Conservation (phyloP, 2,113 vertebrate species). For the Xiphophorus couchianus region DNA sequence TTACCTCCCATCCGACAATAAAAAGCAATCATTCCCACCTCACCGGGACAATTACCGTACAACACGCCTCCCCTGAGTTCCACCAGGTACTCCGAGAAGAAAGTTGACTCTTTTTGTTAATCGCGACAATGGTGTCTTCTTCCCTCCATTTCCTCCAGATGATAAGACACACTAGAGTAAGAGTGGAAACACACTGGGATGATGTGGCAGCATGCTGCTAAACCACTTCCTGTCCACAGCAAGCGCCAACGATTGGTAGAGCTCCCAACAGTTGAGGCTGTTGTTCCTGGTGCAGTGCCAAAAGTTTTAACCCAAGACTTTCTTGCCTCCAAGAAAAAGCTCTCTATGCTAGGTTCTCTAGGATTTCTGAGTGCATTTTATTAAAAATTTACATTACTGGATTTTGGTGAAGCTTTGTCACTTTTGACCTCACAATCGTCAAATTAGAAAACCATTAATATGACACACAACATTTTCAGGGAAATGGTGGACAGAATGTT, state of each 20-base stretch:
- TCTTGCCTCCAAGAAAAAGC: neutral
- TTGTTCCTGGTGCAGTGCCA: neutral
- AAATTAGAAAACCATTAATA: neutral
- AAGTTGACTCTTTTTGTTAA: constrained; percentile 19
- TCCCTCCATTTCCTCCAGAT: constrained; percentile 52
- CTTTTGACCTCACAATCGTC: neutral
- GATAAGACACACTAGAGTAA: constrained; percentile 62
- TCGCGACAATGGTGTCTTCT: constrained; percentile 25
- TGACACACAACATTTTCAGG: neutral
- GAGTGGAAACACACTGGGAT: constrained; percentile 58
- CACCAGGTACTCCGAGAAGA: constrained; percentile 19
- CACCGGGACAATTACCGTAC: constrained; percentile 69
- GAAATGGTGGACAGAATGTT: no score
- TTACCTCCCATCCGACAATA: constrained; percentile 79
- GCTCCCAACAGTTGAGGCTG: neutral
- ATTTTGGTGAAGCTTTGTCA: neutral
- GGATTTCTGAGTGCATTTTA: neutral
- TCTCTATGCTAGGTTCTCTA: neutral
- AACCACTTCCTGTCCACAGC: constrained; percentile 60
- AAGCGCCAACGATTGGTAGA: constrained; percentile 2
- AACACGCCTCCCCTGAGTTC: constrained; percentile 37
- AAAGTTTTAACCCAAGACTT: neutral
- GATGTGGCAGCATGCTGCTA: constrained; percentile 60
- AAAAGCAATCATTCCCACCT: constrained; percentile 76
- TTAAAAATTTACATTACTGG: neutral